Base-by-base conservation (phyloP, 1,140 invertebrate genomes). In the Pseudachorutes palmiensis region DNA sequence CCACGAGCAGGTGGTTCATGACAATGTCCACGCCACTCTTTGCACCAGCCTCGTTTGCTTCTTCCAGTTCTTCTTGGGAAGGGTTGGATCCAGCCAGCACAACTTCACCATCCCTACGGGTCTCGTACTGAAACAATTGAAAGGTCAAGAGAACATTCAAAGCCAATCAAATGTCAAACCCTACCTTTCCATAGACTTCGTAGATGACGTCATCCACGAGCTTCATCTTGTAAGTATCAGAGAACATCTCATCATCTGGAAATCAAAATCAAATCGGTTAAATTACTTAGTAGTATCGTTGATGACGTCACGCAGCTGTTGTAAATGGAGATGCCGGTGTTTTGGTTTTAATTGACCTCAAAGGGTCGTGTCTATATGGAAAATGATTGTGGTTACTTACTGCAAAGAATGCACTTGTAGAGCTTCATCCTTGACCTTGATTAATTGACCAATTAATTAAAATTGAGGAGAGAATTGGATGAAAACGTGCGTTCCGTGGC, bases 201-300 rank as follows among this genome's bases (percentile, higher is more conserved):
- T 95, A 98, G 45, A 97, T 77, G 30, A 94, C 91, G 78, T 94
- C 90, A 77, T 97, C 92, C 16, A 97, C 83, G 59, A 97, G 79
- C 78, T 96, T 94, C 67, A 95, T 87, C 82, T 90, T 96, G 79
- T 93, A 96, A n/a, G 91, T 90, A 80, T 98, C 95, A 41, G 94
- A 94, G 82, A 96, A 96, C 88, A 98, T 93, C 82, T 98, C 95
- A 80, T 98, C 94, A 75, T 92, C 92, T 91, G 51, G 45, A 62
- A 70, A 31, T 36, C 59, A 16, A 51, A 55, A 41, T 45, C 30
- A 33, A 57, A 22, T 31, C 51, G 24, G 24, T 5, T 5, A 14
- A 24, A 41, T 19, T 5, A 9, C 36, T 9, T 41, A 41, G 19
- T 41, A 5, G 36, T 41, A 41, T 41, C 5, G 5, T 41, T 9